phyloP scores from a whole-genome alignment of 2,113 vertebrate species.

The Neodon shergylaensis region DNA sequence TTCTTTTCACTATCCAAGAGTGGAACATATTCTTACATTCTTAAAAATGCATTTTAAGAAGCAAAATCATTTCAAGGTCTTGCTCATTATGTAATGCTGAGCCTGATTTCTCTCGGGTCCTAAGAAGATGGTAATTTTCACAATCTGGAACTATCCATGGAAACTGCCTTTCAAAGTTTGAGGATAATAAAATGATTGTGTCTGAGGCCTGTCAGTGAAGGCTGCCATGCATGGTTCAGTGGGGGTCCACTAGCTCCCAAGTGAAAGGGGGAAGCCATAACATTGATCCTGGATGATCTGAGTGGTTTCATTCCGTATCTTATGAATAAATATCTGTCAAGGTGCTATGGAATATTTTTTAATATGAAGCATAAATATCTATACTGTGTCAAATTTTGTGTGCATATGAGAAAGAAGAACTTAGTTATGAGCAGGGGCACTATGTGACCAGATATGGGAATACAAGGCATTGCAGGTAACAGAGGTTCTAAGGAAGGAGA shows the following conservation, averaged over 20 bases:
- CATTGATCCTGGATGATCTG: not conserved
- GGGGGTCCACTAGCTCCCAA: not conserved
- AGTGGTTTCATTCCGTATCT: not conserved
- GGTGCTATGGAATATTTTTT: not conserved
- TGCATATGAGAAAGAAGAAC: not conserved
- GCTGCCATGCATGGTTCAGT: not conserved
- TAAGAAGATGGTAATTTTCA: constrained; percentile 53
- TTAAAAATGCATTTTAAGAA: constrained; percentile 39
- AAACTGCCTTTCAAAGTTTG: constrained; percentile 52
- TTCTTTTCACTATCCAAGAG: not conserved
- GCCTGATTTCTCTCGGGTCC: constrained; percentile 41
- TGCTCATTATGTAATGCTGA: constrained; percentile 24
- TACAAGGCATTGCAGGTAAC: not conserved
- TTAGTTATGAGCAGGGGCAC: not conserved
- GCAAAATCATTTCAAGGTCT: constrained; percentile 39
- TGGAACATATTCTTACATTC: not conserved
- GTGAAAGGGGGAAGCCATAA: not conserved
- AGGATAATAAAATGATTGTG: constrained; percentile 29
- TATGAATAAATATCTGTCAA: not conserved
- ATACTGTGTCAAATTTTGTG: not conserved
- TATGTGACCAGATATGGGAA: not conserved
- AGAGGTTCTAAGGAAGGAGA: not conserved
- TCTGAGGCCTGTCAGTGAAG: not conserved
- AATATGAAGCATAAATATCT: not conserved
- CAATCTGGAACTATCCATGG: constrained; percentile 30